These are phyloP conservation scores for Limnothrissa miodon DNA, from an alignment of 2,113 vertebrate species.

Conservation along the genomic window DNA sequence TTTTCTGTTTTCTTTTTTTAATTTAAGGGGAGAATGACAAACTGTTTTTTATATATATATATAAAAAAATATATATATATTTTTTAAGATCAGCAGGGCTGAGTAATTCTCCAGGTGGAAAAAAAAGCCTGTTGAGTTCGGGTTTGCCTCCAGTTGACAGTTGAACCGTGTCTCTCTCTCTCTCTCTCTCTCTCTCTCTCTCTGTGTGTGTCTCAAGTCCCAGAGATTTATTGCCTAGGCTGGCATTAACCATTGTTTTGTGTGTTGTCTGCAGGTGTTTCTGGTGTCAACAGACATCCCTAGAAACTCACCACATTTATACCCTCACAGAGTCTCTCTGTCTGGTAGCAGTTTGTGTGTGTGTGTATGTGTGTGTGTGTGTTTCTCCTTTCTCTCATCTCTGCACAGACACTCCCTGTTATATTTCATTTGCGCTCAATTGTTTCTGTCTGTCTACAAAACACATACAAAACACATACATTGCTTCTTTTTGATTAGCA, in stretches of 20 bases:
- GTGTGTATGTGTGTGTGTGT: not conserved
- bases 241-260: not conserved
- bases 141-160: conserved; percentile 23
- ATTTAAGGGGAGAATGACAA: too few relatives aligned
- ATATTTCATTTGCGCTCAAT: not conserved
- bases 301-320: not conserved
- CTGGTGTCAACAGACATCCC: not conserved
- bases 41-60: too few relatives aligned
- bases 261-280: conserved; percentile 28
- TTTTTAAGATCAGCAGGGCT: conserved; percentile 36
- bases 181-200: too few relatives aligned
- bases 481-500: not conserved
- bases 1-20: too few relatives aligned
- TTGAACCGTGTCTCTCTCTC: conserved; percentile 21
- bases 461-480: not conserved
- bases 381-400: not conserved
- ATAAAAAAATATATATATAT: too few relatives aligned
- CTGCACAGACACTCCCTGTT: not conserved
- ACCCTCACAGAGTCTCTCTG: not conserved
- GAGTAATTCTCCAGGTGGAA: conserved; percentile 40
- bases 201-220: not conserved
- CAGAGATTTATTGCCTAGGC: conserved; percentile 9
- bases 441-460: not conserved
- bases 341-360: not conserved
- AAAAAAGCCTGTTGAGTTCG: conserved; percentile 29